A percentile compares a stretch with the other conserved stretches of the same genome.
Conservation (phyloP, 1,140 invertebrate species). For the Pissodes strobi region DNA sequence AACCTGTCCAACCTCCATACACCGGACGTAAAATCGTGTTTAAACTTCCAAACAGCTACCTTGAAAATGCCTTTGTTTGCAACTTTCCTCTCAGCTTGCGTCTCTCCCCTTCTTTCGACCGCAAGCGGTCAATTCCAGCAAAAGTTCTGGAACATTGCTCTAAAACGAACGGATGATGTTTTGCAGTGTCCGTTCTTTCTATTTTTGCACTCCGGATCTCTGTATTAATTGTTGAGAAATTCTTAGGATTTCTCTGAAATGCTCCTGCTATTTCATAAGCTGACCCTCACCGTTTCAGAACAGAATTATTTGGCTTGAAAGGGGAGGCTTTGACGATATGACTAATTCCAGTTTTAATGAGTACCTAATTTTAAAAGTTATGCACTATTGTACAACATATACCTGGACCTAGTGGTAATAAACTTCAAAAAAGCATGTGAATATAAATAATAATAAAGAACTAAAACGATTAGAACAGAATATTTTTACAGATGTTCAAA, state of each 20-base stretch:
- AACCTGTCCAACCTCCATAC: constrained; percentile 8
- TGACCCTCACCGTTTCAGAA: too few relatives aligned
- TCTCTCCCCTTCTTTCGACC: constrained; percentile 34
- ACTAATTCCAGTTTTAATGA: too few relatives aligned
- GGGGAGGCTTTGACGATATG: too few relatives aligned
- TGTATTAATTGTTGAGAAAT: constrained; percentile 22
- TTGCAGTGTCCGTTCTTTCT: constrained; percentile 26
- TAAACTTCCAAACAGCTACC: constrained; percentile 21
- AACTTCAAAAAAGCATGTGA: too few relatives aligned
- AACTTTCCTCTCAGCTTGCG: constrained; percentile 36
- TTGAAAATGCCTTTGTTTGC: constrained; percentile 34
- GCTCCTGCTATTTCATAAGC: too few relatives aligned
- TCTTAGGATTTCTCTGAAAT: constrained; percentile 23
- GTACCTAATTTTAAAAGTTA: too few relatives aligned
- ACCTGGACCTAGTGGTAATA: too few relatives aligned
- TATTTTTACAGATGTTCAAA: too few relatives aligned
- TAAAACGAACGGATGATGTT: constrained; percentile 28
- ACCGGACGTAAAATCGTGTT: constrained; percentile 17
- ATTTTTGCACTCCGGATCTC: constrained; percentile 26
- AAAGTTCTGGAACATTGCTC: constrained; percentile 47
- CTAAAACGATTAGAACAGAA: too few relatives aligned
- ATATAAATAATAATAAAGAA: too few relatives aligned
- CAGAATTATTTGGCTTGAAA: too few relatives aligned
- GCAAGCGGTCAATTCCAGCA: constrained; percentile 46
- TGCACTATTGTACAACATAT: too few relatives aligned